phyloP scores from a whole-genome alignment of 2,797 vertebrate species.

The Cynodonichthys magdalenae region DNA sequence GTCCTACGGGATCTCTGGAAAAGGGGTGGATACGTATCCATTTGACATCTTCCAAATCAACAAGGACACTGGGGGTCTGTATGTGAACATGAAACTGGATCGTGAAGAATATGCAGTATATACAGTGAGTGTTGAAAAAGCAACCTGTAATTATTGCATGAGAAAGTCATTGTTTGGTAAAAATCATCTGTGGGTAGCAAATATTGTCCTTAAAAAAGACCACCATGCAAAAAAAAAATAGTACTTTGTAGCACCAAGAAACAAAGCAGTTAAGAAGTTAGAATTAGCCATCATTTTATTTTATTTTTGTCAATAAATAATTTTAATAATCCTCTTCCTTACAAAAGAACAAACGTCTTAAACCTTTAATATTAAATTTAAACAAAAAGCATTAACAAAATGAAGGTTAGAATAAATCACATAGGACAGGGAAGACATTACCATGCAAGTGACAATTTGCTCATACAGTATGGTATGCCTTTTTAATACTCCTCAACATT shows the following conservation, averaged over 20 bases:
- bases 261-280: no score
- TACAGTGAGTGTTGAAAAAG: constrained; percentile 49
- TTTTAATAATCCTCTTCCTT: background rate
- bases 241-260: no score
- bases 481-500: no score
- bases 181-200: no score
- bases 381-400: no score
- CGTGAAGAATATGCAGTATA: constrained; percentile 57
- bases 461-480: no score
- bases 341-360: background rate
- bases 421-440: no score
- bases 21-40: constrained; percentile 38
- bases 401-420: no score
- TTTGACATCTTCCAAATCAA: constrained; percentile 38
- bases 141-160: background rate
- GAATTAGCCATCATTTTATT: background rate
- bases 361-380: background rate
- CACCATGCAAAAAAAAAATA: no score
- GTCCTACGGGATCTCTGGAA: constrained; percentile 65
- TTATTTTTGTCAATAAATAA: background rate
- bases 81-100: constrained; percentile 39
- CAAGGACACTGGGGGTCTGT: background rate
- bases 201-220: background rate
- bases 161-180: no score
- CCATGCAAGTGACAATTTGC: no score